These are phyloP conservation scores for Mallotus villosus DNA, from an alignment of 2,797 vertebrate species.

Conservation along the genomic window DNA sequence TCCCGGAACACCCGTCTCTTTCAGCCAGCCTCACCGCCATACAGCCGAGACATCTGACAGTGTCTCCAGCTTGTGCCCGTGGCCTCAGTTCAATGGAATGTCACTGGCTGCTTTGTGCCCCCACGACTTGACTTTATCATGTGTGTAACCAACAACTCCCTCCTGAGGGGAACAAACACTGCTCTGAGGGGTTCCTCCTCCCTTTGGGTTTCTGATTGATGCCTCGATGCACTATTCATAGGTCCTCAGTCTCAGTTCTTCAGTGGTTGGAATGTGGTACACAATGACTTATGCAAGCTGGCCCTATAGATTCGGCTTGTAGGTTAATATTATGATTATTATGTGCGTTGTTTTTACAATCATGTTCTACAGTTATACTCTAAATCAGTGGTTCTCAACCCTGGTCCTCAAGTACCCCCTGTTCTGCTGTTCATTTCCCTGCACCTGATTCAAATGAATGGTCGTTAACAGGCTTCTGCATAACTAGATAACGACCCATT, in stretches of 20 bases:
- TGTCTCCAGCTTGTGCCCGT: slow-evolving; percentile 54
- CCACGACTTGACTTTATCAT: slow-evolving; percentile 62
- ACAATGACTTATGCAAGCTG: slow-evolving; percentile 11
- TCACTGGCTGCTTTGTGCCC: slow-evolving; percentile 66
- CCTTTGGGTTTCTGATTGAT: slow-evolving; percentile 56
- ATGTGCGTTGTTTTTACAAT: too few relatives aligned
- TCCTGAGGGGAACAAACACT: slow-evolving; percentile 64
- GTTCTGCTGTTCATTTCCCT: too few relatives aligned
- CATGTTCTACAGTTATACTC: too few relatives aligned
- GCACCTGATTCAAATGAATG: too few relatives aligned
- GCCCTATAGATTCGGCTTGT: background rate
- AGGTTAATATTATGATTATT: too few relatives aligned
- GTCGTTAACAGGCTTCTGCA: too few relatives aligned
- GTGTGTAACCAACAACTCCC: slow-evolving; percentile 64
- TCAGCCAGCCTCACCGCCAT: slow-evolving; percentile 39
- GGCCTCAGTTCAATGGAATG: slow-evolving; percentile 73
- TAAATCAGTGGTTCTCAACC: too few relatives aligned
- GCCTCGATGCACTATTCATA: slow-evolving; percentile 39
- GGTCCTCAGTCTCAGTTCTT: slow-evolving; percentile 30
- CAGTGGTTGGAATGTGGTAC: slow-evolving; percentile 23
- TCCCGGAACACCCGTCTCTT: slow-evolving; percentile 26
- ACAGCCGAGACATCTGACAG: slow-evolving; percentile 59
- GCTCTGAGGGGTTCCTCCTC: slow-evolving; percentile 43
- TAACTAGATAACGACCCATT: too few relatives aligned
- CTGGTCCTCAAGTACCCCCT: too few relatives aligned